Conservation (phyloP, 2,888 invertebrate genomes). For the Drosophila merina region DNA sequence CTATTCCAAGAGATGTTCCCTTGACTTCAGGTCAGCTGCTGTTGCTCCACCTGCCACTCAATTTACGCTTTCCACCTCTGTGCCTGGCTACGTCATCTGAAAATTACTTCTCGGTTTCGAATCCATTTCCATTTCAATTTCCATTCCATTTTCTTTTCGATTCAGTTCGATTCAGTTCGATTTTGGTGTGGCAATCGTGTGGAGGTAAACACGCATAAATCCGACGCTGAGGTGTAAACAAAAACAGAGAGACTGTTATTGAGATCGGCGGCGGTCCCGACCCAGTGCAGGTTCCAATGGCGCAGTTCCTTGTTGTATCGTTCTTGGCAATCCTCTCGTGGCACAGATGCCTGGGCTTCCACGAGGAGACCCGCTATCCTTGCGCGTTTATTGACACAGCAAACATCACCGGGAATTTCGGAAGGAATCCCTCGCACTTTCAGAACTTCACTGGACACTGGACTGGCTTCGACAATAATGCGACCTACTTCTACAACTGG, state of each 20-base stretch:
- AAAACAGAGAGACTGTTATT: conserved; percentile 37
- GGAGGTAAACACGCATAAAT: conserved; percentile 49
- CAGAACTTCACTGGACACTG: conserved; percentile 7
- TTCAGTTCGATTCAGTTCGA: conserved; percentile 35
- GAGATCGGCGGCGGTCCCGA: conserved; percentile 22
- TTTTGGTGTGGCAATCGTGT: conserved; percentile 40
- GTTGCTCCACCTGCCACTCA: conserved; percentile 27
- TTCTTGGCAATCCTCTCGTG: conserved; percentile 21
- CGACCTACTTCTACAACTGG: conserved; percentile 76
- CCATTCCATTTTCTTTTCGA: conserved; percentile 22
- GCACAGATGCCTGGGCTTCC: conserved; percentile 40
- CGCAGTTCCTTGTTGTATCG: conserved; percentile 43
- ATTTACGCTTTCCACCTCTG: background rate
- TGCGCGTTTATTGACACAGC: conserved; percentile 81
- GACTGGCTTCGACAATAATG: conserved; percentile 36
- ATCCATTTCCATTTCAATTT: conserved; percentile 29
- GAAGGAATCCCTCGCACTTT: too few relatives aligned
- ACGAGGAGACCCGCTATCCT: conserved; percentile 70
- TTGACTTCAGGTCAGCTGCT: conserved; percentile 39
- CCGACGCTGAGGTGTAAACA: conserved; percentile 30
- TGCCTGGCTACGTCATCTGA: conserved; percentile 24
- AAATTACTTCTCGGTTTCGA: conserved; percentile 11
- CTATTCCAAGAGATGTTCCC: background rate
- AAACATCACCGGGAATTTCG: conserved; percentile 71
- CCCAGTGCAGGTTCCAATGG: conserved; percentile 40